Percentiles rank a stretch among this genome's conserved stretches.
Conservation (phyloP, 2,797 vertebrate species). For the Cossypha caffra region DNA sequence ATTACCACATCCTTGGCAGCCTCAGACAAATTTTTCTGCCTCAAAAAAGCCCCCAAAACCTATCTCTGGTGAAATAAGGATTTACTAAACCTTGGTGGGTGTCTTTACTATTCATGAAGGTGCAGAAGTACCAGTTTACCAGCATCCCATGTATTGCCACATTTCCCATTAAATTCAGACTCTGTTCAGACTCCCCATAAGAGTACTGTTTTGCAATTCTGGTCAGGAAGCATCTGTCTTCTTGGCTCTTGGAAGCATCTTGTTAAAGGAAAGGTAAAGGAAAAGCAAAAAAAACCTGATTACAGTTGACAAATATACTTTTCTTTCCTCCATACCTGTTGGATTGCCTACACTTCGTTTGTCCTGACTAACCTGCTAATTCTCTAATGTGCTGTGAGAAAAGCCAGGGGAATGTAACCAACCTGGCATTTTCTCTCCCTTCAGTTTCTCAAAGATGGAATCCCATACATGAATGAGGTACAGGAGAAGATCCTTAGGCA, state of each 20-base stretch:
- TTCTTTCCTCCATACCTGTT: background rate
- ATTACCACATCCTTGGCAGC: background rate
- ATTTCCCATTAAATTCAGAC: background rate
- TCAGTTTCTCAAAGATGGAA: conserved; percentile 79
- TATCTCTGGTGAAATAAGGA: background rate
- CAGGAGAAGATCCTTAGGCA: conserved; percentile 72
- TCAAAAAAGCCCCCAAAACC: background rate
- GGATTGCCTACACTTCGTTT: background rate
- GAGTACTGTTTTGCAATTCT: background rate
- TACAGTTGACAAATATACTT: background rate
- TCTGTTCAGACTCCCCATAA: background rate
- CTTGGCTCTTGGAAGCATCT: background rate
- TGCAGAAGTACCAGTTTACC: background rate
- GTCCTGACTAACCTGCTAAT: background rate
- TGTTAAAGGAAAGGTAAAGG: background rate
- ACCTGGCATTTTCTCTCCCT: background rate
- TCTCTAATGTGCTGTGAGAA: background rate
- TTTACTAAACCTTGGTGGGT: background rate
- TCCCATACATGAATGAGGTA: conserved; percentile 77
- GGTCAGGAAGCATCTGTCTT: background rate
- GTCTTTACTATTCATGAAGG: background rate
- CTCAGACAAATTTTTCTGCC: background rate
- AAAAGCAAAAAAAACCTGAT: background rate
- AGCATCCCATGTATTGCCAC: background rate
- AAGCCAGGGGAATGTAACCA: background rate